phyloP scores from a whole-genome alignment of 2,113 vertebrate species.

The Pyxicephalus adspersus region DNA sequence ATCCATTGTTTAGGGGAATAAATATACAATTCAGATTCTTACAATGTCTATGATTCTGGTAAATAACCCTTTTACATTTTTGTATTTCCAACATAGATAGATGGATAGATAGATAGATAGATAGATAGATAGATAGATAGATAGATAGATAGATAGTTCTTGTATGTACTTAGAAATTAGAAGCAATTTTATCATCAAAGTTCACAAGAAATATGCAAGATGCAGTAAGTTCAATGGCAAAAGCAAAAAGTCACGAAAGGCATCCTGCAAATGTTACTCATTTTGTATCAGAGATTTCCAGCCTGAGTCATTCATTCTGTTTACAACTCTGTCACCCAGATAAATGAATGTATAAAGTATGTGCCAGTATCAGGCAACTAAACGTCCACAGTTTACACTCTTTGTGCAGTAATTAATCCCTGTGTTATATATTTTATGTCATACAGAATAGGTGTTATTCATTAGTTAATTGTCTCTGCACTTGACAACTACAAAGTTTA shows the following conservation, averaged over 20 bases:
- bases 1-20: too few species aligned
- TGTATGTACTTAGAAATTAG: too few species aligned
- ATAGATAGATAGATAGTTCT: too few species aligned
- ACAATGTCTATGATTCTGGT: too few species aligned
- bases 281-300: constrained; percentile 29
- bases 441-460: constrained; percentile 47
- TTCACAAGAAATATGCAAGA: background rate
- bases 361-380: constrained; percentile 43
- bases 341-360: constrained; percentile 55
- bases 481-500: background rate
- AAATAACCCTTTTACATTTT: too few species aligned
- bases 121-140: too few species aligned
- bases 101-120: too few species aligned
- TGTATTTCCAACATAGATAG: too few species aligned
- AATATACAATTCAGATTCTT: too few species aligned
- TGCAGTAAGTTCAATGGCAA: background rate
- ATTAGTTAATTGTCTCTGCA: background rate
- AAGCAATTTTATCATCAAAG: too few species aligned
- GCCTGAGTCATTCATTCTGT: constrained; percentile 40
- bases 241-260: background rate
- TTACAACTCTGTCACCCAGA: constrained; percentile 50
- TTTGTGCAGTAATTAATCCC: constrained; percentile 39
- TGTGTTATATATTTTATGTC: constrained; percentile 30
- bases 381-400: constrained; percentile 50
- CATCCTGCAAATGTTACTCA: constrained; percentile 22